A percentile compares a stretch with the other conserved stretches of the same genome.
Evolutionary conservation across 1,140 invertebrate genomes (phyloP).

Genomic region (Leucophenga varia): DNA sequence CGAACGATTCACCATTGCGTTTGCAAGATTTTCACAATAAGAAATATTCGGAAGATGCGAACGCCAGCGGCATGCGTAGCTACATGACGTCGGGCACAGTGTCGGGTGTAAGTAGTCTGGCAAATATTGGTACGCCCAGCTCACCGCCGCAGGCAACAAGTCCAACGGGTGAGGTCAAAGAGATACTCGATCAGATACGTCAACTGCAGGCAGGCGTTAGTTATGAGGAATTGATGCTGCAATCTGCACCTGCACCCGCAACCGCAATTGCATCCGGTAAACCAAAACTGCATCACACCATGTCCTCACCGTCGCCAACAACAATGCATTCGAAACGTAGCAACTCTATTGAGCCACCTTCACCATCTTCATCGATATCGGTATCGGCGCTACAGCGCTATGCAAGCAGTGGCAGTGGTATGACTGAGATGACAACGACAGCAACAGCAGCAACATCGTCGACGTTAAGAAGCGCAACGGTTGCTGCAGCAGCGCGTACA

Average conservation of each 20-base stretch:
- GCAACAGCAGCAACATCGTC: not conserved
- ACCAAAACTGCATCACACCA: slow-evolving; percentile 35
- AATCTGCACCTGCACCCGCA: slow-evolving; percentile 8
- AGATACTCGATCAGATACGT: slow-evolving; percentile 69
- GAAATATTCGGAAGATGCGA: slow-evolving; percentile 6
- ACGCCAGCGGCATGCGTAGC: slow-evolving; percentile 6
- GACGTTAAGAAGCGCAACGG: too few relatives aligned
- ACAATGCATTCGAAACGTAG: not conserved
- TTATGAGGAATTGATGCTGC: slow-evolving; percentile 37
- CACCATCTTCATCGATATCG: slow-evolving; percentile 6
- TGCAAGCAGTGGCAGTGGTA: too few relatives aligned
- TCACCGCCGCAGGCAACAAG: slow-evolving; percentile 77
- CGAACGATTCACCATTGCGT: slow-evolving; percentile 13
- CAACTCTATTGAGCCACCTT: not conserved
- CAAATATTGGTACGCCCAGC: slow-evolving; percentile 63
- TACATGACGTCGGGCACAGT: slow-evolving; percentile 60
- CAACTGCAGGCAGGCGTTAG: slow-evolving; percentile 60
- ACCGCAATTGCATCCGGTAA: slow-evolving; percentile 17
- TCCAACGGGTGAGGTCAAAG: slow-evolving; percentile 70
- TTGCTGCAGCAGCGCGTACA: slow-evolving; percentile 7
- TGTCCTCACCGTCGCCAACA: slow-evolving; percentile 31
- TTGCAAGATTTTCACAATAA: slow-evolving; percentile 16
- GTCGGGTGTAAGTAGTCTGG: slow-evolving; percentile 68
- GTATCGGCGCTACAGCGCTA: slow-evolving; percentile 19
- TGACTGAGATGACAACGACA: not conserved